phyloP scores from a whole-genome alignment of 2,797 vertebrate genomes.

The Philypnodon macrostomus region DNA sequence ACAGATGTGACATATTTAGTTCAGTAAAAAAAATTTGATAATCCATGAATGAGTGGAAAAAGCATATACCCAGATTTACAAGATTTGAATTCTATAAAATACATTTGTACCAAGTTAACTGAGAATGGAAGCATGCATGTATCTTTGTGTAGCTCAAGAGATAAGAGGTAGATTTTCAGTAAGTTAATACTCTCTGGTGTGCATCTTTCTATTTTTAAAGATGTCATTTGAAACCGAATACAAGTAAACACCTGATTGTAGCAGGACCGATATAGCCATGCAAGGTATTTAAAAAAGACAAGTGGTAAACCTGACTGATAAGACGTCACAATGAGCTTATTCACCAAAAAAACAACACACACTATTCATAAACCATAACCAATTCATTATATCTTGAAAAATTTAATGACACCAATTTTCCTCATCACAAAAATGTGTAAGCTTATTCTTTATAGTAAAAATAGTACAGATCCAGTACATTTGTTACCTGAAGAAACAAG shows the following conservation, averaged over 20 bases:
- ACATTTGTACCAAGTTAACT: neutral
- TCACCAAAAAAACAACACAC: conserved; percentile 6
- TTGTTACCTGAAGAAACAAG: neutral
- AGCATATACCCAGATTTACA: neutral
- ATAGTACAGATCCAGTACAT: neutral
- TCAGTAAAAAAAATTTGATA: no score
- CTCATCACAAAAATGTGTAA: neutral
- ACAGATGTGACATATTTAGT: no score
- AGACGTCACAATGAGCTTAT: neutral
- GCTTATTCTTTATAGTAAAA: neutral
- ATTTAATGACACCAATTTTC: conserved; percentile 1
- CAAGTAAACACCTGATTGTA: neutral
- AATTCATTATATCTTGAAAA: neutral
- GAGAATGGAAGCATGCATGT: conserved; percentile 9
- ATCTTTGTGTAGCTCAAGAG: neutral
- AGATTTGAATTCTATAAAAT: conserved; percentile 3
- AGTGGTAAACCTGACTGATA: no score
- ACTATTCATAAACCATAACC: conserved; percentile 1
- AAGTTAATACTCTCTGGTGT: conserved; percentile 9
- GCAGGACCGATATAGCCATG: neutral
- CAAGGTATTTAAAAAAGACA: neutral
- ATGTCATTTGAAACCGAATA: neutral
- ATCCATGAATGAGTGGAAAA: neutral
- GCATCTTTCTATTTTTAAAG: conserved; percentile 1
- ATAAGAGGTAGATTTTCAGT: conserved; percentile 44